Evolutionary conservation across 2,888 invertebrate species (phyloP).

Genomic region (Diaphora mendica): DNA sequence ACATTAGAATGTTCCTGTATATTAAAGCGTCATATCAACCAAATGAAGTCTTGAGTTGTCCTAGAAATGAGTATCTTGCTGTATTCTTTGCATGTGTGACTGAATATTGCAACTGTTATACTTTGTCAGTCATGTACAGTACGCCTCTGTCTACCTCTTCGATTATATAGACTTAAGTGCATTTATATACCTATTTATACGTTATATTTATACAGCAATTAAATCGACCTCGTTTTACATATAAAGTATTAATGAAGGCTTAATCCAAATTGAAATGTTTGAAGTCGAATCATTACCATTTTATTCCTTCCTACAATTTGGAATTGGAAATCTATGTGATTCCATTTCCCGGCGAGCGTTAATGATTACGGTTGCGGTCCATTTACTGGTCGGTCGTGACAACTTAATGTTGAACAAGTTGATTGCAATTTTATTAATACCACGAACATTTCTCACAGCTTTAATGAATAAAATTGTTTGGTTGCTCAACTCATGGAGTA

Average conservation of each 20-base stretch:
- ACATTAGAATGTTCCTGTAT: not conserved
- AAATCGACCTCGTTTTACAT: not conserved
- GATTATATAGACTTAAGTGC: too few species aligned
- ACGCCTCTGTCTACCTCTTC: not conserved
- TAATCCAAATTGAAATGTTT: not conserved
- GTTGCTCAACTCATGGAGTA: not conserved
- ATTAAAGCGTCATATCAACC: not conserved
- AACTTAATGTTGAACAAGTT: slow-evolving; percentile 7
- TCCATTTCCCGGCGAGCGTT: not conserved
- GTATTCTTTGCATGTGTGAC: not conserved
- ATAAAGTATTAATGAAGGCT: not conserved
- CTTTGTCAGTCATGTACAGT: not conserved
- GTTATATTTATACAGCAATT: not conserved
- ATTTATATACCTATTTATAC: too few species aligned
- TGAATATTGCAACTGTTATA: not conserved
- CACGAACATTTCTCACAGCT: not conserved
- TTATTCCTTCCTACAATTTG: slow-evolving; percentile 1
- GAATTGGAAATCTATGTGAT: slow-evolving; percentile 3
- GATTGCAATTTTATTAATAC: slow-evolving; percentile 6
- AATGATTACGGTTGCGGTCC: slow-evolving; percentile 7
- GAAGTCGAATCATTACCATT: not conserved
- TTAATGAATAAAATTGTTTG: not conserved
- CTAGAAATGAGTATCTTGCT: not conserved
- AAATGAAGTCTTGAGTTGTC: not conserved
- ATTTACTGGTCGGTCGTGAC: slow-evolving; percentile 1